Base-by-base conservation (phyloP, 2,888 invertebrate species). In the Helicoverpa assulta region DNA sequence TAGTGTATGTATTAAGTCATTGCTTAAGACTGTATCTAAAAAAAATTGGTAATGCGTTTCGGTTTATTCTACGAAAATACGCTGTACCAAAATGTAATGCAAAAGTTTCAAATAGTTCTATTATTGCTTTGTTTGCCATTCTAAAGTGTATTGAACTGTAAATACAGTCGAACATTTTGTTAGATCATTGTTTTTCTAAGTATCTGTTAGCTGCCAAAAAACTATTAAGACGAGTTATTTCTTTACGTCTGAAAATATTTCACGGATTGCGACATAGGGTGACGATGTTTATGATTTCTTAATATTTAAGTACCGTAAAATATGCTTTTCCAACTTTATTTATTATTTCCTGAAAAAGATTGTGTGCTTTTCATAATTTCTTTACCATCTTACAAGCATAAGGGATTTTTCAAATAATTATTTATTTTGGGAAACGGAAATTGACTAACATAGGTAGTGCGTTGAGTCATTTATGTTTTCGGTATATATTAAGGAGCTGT, bases 171-270 rank as follows among this genome's bases (percentile, higher is more conserved):
- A 29, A 26, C 7, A 51, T 68, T 68, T 74, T 72, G 67, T 80
- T 67, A 76, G 71, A 70, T 76, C 62, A 72, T 74, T 74, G 72
- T 65, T 70, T 73, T 76, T 72, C n/a, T 43, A 62, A 71, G 55
- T 58, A 56, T 67, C 50, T 65, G 60, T 59, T 37, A 52, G 68
- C 55, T 81, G 82, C 83, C 77, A 82, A 81, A 66, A 67, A 62
- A 67, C 62, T 12, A 12, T 21, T 1, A n/a, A 43, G 21, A 19
- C 21, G 55, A 19, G 21, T 62, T 64, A 65, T 65, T 68, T 78
- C 51, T 37, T 53, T 64, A 57, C 64, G 33, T 64, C 55, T 54
- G 60, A 65, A 56, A 55, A 59, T 67, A 78, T 68, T 66, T 47
- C 33, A 29, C 29, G 26, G 19, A 19, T 58, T 33, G 33, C 57